Conservation (phyloP, 2,797 vertebrate species). For the Thripadectes ignobilis region DNA sequence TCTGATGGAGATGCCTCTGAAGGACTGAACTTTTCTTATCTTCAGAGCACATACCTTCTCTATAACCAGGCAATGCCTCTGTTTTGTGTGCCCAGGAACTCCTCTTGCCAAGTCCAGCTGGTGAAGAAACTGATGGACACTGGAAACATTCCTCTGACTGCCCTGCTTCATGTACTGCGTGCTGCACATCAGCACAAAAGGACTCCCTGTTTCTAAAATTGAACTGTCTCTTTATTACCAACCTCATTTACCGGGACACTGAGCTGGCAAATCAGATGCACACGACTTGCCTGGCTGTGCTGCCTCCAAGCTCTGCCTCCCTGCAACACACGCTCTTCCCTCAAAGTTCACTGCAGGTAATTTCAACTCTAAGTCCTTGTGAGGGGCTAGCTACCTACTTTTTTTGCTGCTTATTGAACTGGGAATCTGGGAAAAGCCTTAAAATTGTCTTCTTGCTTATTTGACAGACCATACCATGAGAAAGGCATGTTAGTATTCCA, state of each 20-base stretch:
- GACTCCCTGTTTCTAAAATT: constrained; percentile 37
- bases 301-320: background rate
- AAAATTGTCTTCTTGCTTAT: background rate
- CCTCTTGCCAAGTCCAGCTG: background rate
- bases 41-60: background rate
- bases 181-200: background rate
- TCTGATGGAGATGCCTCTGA: background rate
- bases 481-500: background rate
- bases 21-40: background rate
- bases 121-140: background rate
- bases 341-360: background rate
- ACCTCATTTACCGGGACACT: background rate
- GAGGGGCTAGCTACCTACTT: background rate
- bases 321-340: background rate
- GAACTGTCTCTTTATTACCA: constrained; percentile 17
- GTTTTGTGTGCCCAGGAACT: background rate
- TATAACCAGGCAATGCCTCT: background rate
- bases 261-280: constrained; percentile 10
- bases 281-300: background rate
- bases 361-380: background rate
- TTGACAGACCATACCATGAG: background rate
- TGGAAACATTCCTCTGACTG: background rate
- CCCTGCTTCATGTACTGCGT: background rate
- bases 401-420: background rate
- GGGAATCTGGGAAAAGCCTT: background rate